These are phyloP conservation scores for Anarhynchus alexandrinus DNA, from an alignment of 2,113 vertebrate genomes.

Conservation along the genomic window DNA sequence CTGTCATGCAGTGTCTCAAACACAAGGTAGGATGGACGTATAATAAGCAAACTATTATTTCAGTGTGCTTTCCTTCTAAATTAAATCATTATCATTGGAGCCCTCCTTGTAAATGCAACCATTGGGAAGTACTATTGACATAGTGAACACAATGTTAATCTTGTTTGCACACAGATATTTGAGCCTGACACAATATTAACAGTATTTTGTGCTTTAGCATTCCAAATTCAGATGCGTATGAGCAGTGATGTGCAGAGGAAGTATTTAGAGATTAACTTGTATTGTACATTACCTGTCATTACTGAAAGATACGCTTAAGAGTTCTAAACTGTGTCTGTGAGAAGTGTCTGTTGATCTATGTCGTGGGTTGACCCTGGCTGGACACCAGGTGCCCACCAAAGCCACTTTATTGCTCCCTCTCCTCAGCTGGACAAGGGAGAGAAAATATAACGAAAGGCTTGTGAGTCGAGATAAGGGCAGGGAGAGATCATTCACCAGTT, in stretches of 20 bases:
- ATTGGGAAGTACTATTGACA: conserved; percentile 40
- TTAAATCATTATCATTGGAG: conserved; percentile 37
- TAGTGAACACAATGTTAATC: conserved; percentile 23
- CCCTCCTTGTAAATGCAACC: conserved; percentile 30
- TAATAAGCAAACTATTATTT: conserved; percentile 71
- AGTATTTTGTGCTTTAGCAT: conserved; percentile 54
- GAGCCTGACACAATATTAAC: conserved; percentile 39
- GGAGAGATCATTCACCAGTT: background rate
- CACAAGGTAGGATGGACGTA: conserved; percentile 89
- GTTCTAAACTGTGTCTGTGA: background rate
- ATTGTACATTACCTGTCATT: background rate
- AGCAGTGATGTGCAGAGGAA: background rate
- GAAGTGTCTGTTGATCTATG: background rate
- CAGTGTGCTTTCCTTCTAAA: conserved; percentile 69
- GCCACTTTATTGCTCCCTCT: background rate
- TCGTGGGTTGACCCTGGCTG: background rate
- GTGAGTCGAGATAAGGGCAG: background rate
- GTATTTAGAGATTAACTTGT: conserved; percentile 31
- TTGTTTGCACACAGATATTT: conserved; percentile 41
- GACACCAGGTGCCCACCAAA: background rate
- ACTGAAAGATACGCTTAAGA: background rate
- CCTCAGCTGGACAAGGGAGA: background rate
- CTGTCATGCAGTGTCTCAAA: conserved; percentile 96
- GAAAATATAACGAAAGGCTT: background rate
- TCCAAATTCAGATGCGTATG: conserved; percentile 13